These are phyloP conservation scores for Murina feae DNA, from an alignment of 2,113 vertebrate species.

Conservation along the genomic window DNA sequence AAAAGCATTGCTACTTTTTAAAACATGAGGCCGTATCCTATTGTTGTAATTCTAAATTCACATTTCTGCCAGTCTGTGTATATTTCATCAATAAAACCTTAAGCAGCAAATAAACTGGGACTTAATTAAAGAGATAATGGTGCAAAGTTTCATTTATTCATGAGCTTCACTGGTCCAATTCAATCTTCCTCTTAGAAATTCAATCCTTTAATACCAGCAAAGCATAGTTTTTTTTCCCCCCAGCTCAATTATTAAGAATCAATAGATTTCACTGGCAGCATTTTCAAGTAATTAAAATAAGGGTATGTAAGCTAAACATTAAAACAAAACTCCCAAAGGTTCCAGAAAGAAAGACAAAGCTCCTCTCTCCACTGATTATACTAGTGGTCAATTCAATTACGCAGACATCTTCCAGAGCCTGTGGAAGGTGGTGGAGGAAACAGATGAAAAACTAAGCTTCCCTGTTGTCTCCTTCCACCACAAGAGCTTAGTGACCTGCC, in stretches of 20 bases:
- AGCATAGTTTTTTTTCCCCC: background rate
- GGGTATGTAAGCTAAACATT: background rate
- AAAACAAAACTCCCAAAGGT: slow-evolving; percentile 9
- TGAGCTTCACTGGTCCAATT: background rate
- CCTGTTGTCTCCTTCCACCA: background rate
- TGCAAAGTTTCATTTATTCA: slow-evolving; percentile 56
- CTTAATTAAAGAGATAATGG: slow-evolving; percentile 55
- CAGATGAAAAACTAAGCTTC: background rate
- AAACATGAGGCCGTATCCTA: background rate
- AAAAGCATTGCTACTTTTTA: background rate
- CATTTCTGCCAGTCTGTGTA: slow-evolving; percentile 30
- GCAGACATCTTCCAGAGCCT: background rate
- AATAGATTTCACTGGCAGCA: slow-evolving; percentile 10
- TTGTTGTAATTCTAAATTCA: background rate
- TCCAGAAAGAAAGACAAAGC: background rate
- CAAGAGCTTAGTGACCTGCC: fast-evolving
- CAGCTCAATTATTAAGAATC: slow-evolving; percentile 42
- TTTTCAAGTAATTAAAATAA: slow-evolving; percentile 36
- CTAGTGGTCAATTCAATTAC: background rate
- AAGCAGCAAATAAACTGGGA: slow-evolving; percentile 48
- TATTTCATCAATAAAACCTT: slow-evolving; percentile 34
- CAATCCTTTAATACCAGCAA: slow-evolving; percentile 12
- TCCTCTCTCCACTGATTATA: background rate
- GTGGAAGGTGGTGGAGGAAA: background rate
- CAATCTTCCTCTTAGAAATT: slow-evolving; percentile 28